Base-by-base conservation (phyloP, 1,140 invertebrate genomes). In the Colletes latitarsis region DNA sequence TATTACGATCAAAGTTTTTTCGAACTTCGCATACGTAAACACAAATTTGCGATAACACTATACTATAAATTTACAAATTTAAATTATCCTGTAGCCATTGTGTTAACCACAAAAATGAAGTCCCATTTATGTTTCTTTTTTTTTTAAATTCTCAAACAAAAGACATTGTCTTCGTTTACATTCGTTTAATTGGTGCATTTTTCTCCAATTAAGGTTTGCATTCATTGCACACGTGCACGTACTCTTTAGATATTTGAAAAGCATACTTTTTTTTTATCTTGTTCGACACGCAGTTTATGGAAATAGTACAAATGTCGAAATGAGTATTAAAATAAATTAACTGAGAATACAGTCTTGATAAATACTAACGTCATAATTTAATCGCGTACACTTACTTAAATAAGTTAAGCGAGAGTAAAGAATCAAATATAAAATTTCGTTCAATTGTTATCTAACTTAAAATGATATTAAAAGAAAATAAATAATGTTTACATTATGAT, bases 391-490 rank as follows among this genome's bases (percentile, higher is more conserved):
- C 43, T 76, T 76, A 58, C 17, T 30, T 58, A 57, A 76, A 58
- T 76, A 76, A 76, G 4, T 76, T 68, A 68, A 75, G 14, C 41
- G 6, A 19, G 10, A 57, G n/a, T n/a, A 67, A 75, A 62, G 73
- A 67, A 19, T 15, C 21, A 19, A 17, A 8, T 21, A 57, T 41
- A 67, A 9, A 57, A 55, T 75, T 75, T 57, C 41, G 67, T 57
- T 67, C 49, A 14, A 64, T 17, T 2, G 46, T 41, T 21, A n/a
- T 39, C 19, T 57, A 55, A 19, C 46, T 41, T 64, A 75, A 57
- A 75, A 43, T 30, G 14, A 55, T 67, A 67, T 75, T 75, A 30
- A 75, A 30, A 57, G 8, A 71, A 49, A 71, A 74, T 74, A 73
- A 78, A 70, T 77, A 79, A 52, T 3, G 43, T 64, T 52, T 46